Evolutionary conservation across 2,888 invertebrate species (phyloP), one percentile per base, ranked within the genome.

Genomic region (Choreutis nemorana): DNA sequence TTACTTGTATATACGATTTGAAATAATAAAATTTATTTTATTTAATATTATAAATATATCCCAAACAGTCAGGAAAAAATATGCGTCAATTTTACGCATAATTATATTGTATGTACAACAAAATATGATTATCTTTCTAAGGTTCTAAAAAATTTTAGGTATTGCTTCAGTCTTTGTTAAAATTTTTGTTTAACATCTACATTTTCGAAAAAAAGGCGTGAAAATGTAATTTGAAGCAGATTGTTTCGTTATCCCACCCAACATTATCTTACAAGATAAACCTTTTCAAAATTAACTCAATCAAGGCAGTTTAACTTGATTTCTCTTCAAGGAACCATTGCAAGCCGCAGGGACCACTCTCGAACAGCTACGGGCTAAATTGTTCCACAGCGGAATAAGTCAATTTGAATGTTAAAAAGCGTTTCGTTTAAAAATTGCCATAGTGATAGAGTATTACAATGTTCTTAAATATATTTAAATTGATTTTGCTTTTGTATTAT

Each of bases 371-470:
- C 44, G 49, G 47, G 35, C 51, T 44, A 65, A 67, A 70, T 71
- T 67, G 59, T 66, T 64, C 49, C 42, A 57, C 66, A 64, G 66
- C 65, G 49, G 57, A 60, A 60, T 51, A 57, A 65, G 59, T 68
- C 67, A 66, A 72, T 71, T 71, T 68, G 61, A 67, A 72, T 68
- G 62, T 63, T 57, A 67, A 70, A 64, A 58, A 63, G 63, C 62
- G 59, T 60, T 64, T 59, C 52, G 57, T 62, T 64, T 45, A 50
- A 59, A 60, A 68, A 67, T 57, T 55, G 53, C 44, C 56, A 51
- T 21, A 21, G 10, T n/a, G 21, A 21, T 9, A 10, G 22, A 9
- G n/a, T 21, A n/a, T 21, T n/a, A 10, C n/a, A 21, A 21, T 21
- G n/a, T 2, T 4, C n/a, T 21, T 21, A 21, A 21, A 21, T 21